These are phyloP conservation scores for Cyphomyrus discorhynchus DNA, from an alignment of 2,113 vertebrate genomes.

Conservation along the genomic window DNA sequence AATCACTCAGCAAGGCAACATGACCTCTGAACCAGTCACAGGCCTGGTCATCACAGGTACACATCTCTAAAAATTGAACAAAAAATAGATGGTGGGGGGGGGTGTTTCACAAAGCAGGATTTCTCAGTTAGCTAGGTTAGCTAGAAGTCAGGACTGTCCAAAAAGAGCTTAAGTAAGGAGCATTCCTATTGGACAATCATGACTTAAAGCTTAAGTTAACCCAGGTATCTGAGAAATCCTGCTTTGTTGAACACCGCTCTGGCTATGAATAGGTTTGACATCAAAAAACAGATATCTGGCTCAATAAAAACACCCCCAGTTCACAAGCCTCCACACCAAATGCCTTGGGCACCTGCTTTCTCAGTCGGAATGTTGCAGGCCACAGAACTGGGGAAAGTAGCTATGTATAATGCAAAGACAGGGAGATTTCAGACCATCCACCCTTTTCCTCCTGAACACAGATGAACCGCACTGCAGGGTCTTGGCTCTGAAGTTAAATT, in stretches of 20 bases:
- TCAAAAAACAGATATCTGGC: too few relatives aligned
- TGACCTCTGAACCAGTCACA: conserved; percentile 77
- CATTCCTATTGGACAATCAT: background rate
- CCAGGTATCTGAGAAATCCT: too few relatives aligned
- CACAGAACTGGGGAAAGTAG: background rate
- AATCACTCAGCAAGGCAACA: conserved; percentile 75
- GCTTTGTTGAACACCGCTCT: too few relatives aligned
- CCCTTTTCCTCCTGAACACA: background rate
- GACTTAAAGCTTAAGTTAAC: too few relatives aligned
- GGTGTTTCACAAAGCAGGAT: too few relatives aligned
- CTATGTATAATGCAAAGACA: background rate
- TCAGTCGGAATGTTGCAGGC: background rate
- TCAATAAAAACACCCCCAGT: too few relatives aligned
- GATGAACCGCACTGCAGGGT: background rate
- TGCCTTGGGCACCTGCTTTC: background rate
- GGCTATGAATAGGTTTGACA: too few relatives aligned
- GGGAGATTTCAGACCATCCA: background rate
- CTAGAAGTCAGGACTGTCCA: background rate
- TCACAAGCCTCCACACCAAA: background rate
- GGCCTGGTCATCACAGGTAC: conserved; percentile 87
- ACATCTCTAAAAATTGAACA: background rate
- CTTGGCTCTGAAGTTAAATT: background rate
- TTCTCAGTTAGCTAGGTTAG: background rate
- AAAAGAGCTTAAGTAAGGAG: background rate
- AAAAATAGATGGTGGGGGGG: background rate